Base-by-base conservation (phyloP, 2,888 invertebrate species). In the Diarsia dahlii region DNA sequence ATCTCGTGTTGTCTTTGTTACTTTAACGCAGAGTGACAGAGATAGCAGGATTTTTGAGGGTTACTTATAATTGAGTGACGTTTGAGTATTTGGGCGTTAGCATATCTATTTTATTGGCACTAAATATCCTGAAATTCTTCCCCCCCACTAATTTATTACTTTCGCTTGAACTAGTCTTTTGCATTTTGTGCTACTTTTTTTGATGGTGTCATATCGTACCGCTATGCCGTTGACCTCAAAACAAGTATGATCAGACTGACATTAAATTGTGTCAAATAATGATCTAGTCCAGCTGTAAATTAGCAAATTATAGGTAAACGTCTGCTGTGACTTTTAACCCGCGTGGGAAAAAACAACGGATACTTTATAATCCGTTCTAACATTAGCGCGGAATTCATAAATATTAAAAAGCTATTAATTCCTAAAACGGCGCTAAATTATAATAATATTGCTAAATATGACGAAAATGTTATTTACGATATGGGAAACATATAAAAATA, bases 261-360 rank as follows among this genome's bases (percentile, higher is more conserved):
- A 63, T 70, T 58, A 63, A 54, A 78, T 54, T 67, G 23, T 66
- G 45, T 39, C 63, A 71, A 71, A 46, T 60, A 62, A 68, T 76
- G 46, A 58, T 58, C 18, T 56, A 20, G 56, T 28, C 50, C 34
- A 20, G 18, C 15, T 45, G 39, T 80, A 64, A 69, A 80, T 76
- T 48, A 68, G 23, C 58, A 76, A 67, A 73, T 60, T 8, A 39
- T 6, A 72, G 28, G 67, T 50, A 68, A 84, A 73, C 46, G 60
- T 72, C 63, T 73, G 20, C 12, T 23, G 45, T 76, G 66, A 76
- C 62, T 82, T 80, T 76, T 84, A 76, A 84, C 63, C 80, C n/a
- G 73, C 84, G 80, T 82, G 84, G 76, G 82, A 80, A 80, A 68
- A 69, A 56, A 15, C 60, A 68, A 73, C 67, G 64, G 63, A 76